phyloP scores from a whole-genome alignment of 2,113 vertebrate species.

The Aphelocoma coerulescens region DNA sequence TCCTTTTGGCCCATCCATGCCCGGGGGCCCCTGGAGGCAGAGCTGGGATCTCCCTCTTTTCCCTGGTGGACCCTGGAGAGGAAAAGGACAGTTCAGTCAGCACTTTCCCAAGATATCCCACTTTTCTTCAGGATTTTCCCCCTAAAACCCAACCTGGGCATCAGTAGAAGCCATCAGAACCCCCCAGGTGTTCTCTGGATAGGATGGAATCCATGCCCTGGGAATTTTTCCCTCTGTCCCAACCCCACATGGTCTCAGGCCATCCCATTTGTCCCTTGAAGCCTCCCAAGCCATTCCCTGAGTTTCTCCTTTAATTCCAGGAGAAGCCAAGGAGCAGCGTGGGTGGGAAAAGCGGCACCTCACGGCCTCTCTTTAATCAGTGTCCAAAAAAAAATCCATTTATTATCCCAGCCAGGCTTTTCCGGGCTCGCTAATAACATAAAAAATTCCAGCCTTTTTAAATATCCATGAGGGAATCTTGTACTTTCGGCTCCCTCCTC shows the following conservation, averaged over 20 bases:
- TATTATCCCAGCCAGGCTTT: background rate
- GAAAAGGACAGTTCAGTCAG: background rate
- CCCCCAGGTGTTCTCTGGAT: background rate
- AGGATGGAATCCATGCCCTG: too few species aligned
- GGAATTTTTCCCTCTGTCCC: background rate
- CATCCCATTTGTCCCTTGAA: background rate
- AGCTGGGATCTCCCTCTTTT: conserved; percentile 74
- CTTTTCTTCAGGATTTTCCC: accelerated
- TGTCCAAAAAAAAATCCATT: background rate
- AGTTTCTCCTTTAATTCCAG: background rate
- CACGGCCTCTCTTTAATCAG: conserved; percentile 14
- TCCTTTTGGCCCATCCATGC: conserved; percentile 75
- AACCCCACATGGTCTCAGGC: background rate
- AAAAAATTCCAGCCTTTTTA: conserved; percentile 22
- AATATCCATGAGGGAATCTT: conserved; percentile 23
- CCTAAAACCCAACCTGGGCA: background rate
- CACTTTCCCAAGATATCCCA: background rate
- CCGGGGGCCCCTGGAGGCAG: conserved; percentile 71
- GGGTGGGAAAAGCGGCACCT: background rate
- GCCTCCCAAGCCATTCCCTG: background rate
- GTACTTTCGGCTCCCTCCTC: background rate
- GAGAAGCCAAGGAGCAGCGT: background rate
- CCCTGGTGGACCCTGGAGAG: conserved; percentile 78
- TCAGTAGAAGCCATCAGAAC: background rate
- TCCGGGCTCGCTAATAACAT: background rate